A percentile compares a stretch with the other conserved stretches of the same genome.
Evolutionary conservation across 2,113 vertebrate genomes (phyloP).

Genomic region (Danionella cerebrum): DNA sequence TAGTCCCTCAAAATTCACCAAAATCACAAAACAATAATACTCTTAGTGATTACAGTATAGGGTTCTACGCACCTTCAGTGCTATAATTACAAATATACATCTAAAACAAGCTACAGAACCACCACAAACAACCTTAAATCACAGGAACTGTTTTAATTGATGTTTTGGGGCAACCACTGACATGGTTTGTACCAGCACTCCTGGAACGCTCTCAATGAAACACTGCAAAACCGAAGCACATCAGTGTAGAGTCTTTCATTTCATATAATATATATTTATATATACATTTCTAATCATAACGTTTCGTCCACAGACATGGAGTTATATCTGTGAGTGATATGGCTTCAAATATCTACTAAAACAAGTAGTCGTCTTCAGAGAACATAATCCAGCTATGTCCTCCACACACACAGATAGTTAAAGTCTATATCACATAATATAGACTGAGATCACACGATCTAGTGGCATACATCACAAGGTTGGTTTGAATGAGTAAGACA

Average conservation of each 20-base stretch:
- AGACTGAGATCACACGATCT: not conserved
- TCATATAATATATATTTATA: too few relatives aligned
- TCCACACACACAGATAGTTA: not conserved
- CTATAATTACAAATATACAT: not conserved
- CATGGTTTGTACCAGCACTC: too few relatives aligned
- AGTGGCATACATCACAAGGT: not conserved
- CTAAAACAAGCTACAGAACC: too few relatives aligned
- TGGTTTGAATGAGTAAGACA: not conserved
- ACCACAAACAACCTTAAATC: slow-evolving; percentile 6
- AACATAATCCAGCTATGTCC: slow-evolving; percentile 19
- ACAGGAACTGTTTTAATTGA: slow-evolving; percentile 22
- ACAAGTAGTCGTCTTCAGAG: not conserved
- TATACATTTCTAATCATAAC: not conserved
- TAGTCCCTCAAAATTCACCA: too few relatives aligned
- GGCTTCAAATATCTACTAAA: slow-evolving; percentile 48
- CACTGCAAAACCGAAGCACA: slow-evolving; percentile 42
- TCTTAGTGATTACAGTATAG: too few relatives aligned
- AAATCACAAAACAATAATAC: too few relatives aligned
- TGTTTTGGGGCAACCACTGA: slow-evolving; percentile 3
- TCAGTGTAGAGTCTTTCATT: slow-evolving; percentile 5
- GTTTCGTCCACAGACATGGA: slow-evolving; percentile 37
- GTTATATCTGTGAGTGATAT: slow-evolving; percentile 47
- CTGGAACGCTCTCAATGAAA: slow-evolving; percentile 44
- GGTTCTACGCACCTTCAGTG: too few relatives aligned
- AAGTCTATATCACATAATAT: not conserved